These are phyloP conservation scores for Sminthurinus aureus DNA, from an alignment of 2,888 invertebrate species.

Conservation along the genomic window DNA sequence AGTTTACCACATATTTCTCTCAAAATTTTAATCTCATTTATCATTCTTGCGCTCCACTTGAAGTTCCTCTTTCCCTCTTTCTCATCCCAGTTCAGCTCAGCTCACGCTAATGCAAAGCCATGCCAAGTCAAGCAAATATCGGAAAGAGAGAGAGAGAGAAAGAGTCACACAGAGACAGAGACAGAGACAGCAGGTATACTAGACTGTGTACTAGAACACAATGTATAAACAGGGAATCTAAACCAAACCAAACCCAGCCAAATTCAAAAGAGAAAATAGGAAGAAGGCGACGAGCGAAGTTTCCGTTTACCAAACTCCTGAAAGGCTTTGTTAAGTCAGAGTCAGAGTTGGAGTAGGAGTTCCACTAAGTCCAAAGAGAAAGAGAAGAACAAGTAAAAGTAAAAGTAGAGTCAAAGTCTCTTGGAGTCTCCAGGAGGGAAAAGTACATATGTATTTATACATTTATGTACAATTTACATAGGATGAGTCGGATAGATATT, in stretches of 20 bases:
- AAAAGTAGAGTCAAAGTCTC: not conserved
- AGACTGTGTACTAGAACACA: not conserved
- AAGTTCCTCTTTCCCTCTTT: slow-evolving; percentile 30
- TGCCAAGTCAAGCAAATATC: not conserved
- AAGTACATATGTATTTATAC: no score
- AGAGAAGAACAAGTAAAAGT: not conserved
- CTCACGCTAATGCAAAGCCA: slow-evolving; percentile 21
- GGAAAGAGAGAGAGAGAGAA: not conserved
- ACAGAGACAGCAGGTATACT: slow-evolving; percentile 30
- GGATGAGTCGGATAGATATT: no score
- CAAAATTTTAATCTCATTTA: slow-evolving; percentile 56
- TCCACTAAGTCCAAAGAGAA: not conserved
- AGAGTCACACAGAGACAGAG: not conserved
- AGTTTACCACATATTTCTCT: slow-evolving; percentile 48
- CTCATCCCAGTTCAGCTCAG: no score
- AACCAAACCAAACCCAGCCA: not conserved
- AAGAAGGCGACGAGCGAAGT: not conserved
- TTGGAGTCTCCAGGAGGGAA: no score
- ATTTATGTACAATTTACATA: no score
- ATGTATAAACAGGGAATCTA: not conserved
- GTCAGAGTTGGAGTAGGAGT: not conserved
- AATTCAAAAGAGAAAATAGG: not conserved
- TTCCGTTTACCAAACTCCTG: not conserved
- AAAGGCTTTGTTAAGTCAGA: not conserved
- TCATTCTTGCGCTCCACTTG: slow-evolving; percentile 45